Evolutionary conservation across 23 tunicate species (phyloP).

Genomic region (Styela plicata): DNA sequence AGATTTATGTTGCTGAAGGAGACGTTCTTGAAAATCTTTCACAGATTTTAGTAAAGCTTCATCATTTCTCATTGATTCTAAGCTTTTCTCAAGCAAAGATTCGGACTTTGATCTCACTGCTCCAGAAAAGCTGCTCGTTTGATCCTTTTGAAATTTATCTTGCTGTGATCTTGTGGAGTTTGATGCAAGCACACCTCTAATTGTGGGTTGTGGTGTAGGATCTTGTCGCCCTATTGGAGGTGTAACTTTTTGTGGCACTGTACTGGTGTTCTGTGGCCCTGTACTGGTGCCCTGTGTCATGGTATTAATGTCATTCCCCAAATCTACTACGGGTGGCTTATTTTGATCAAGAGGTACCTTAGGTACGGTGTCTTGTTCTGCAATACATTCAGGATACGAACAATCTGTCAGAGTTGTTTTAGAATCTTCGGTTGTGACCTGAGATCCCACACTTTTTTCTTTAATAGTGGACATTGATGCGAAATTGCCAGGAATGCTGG

Average conservation of each 20-base stretch:
- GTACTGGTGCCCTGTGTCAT: neutral
- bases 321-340: neutral
- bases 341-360: neutral
- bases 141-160: neutral
- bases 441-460: neutral
- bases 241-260: neutral
- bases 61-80: slow-evolving; percentile 10
- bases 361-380: neutral
- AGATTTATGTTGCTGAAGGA: slow-evolving; percentile 14
- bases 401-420: neutral
- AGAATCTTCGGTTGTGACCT: neutral
- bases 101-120: slow-evolving; percentile 5
- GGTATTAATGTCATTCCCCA: no score
- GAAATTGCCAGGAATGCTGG: neutral
- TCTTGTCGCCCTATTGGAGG: neutral
- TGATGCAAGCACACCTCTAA: neutral
- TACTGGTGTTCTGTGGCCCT: neutral
- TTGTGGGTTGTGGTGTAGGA: neutral
- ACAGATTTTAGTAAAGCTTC: slow-evolving; percentile 25
- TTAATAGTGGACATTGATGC: neutral
- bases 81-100: neutral
- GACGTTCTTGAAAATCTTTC: slow-evolving; percentile 26
- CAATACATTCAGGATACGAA: neutral
- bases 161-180: neutral
- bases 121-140: neutral